These are phyloP conservation scores for Zootermopsis nevadensis DNA, from an alignment of 2,888 invertebrate genomes.

Conservation along the genomic window DNA sequence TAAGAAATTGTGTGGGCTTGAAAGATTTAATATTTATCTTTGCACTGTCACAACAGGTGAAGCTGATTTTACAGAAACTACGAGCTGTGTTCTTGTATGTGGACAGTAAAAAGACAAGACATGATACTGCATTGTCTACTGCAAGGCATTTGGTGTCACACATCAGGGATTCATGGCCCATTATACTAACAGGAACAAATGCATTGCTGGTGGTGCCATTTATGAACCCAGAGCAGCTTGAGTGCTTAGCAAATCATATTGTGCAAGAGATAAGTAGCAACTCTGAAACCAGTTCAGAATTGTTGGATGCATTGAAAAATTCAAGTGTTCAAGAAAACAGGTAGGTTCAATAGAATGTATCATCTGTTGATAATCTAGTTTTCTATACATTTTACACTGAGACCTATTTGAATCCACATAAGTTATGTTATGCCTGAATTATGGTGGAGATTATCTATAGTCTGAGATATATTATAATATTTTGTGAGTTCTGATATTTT, in stretches of 20 bases:
- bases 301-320: constrained; percentile 13
- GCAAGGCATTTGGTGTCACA: constrained; percentile 23
- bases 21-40: too few species aligned
- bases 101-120: constrained; percentile 7
- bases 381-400: too few species aligned
- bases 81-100: constrained; percentile 23
- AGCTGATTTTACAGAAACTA: constrained; percentile 44
- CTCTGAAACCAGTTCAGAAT: neutral
- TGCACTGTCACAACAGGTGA: constrained; percentile 18
- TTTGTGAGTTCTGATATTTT: too few species aligned
- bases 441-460: too few species aligned
- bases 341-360: neutral
- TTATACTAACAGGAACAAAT: constrained; percentile 25
- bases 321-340: constrained; percentile 40
- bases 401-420: too few species aligned
- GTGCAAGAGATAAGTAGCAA: constrained; percentile 21
- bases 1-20: too few species aligned
- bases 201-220: constrained; percentile 13
- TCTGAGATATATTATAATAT: too few species aligned
- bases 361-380: too few species aligned
- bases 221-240: constrained; percentile 20
- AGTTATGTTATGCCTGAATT: too few species aligned
- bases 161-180: constrained; percentile 14
- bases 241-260: constrained; percentile 12
- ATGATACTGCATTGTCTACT: constrained; percentile 20